A percentile compares a stretch with the other conserved stretches of the same genome.
Evolutionary conservation across 2,113 vertebrate genomes (phyloP).

Genomic region (Caranx melampygus): DNA sequence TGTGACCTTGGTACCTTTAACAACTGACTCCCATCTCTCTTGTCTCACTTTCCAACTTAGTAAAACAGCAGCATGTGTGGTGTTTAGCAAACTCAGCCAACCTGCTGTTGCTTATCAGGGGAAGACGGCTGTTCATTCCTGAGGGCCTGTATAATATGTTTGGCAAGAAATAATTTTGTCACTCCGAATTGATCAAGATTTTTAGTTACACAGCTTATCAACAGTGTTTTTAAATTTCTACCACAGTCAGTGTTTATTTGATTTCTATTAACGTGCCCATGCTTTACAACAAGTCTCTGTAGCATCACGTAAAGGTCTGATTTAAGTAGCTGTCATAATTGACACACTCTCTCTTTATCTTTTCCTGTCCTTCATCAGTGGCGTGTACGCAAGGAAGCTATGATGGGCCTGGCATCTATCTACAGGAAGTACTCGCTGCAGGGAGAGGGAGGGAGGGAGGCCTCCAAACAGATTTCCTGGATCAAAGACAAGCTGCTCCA

Average conservation of each 20-base stretch:
- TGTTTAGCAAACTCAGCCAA: neutral
- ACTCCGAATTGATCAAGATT: neutral
- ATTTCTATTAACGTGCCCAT: neutral
- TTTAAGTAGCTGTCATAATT: neutral
- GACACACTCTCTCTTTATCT: neutral
- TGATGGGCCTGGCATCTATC: conserved; percentile 99
- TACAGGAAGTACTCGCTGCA: conserved; percentile 98
- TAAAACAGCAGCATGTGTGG: neutral
- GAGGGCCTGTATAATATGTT: neutral
- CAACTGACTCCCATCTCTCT: neutral
- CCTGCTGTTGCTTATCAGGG: neutral
- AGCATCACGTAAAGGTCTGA: neutral
- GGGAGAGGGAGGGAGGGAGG: conserved; percentile 95
- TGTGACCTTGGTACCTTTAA: neutral
- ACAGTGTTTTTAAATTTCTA: neutral
- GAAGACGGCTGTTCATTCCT: neutral
- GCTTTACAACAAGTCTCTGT: no score
- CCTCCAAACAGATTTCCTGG: conserved; percentile 98
- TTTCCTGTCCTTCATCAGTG: conserved; percentile 82
- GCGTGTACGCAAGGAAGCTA: conserved; percentile 98
- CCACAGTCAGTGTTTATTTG: neutral
- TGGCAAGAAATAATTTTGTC: neutral
- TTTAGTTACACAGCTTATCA: neutral
- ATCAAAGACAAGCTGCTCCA: conserved; percentile 99
- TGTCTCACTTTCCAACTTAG: neutral